These are phyloP conservation scores for Polia nebulosa DNA, from an alignment of 2,888 invertebrate genomes.

Conservation along the genomic window DNA sequence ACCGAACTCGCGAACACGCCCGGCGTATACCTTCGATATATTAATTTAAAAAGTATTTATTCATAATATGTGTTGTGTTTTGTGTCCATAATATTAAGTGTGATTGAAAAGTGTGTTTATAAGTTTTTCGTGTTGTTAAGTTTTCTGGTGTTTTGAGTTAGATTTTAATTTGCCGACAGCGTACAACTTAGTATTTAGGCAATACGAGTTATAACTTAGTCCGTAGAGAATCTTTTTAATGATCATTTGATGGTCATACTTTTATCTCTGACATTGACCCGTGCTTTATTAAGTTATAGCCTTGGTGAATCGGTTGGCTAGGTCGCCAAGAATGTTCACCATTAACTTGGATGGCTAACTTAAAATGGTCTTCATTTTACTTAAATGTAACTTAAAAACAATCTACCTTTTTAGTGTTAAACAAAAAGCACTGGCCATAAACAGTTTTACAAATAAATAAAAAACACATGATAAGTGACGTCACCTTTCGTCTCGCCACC, in stretches of 20 bases:
- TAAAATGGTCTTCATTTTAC: background rate
- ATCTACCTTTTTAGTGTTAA: too few relatives aligned
- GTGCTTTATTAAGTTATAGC: slow-evolving; percentile 41
- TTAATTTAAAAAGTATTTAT: slow-evolving; percentile 37
- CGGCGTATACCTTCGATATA: slow-evolving; percentile 55
- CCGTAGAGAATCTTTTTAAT: slow-evolving; percentile 18
- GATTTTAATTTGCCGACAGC: background rate
- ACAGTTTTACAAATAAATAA: background rate
- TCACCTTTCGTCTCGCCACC: slow-evolving; percentile 42
- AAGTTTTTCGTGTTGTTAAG: slow-evolving; percentile 39
- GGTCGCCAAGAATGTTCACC: slow-evolving; percentile 30
- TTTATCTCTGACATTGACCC: slow-evolving; percentile 49
- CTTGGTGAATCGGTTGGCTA: slow-evolving; percentile 42
- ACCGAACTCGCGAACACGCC: slow-evolving; percentile 75
- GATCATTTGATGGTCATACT: slow-evolving; percentile 29
- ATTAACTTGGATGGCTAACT: slow-evolving; percentile 20
- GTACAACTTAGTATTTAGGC: slow-evolving; percentile 5
- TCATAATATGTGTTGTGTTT: slow-evolving; percentile 38
- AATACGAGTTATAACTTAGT: slow-evolving; percentile 20
- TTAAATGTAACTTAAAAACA: background rate
- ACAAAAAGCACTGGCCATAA: too few relatives aligned
- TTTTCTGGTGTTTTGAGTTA: slow-evolving; percentile 44
- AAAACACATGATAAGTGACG: slow-evolving; percentile 12
- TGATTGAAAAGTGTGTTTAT: slow-evolving; percentile 27
- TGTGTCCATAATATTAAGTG: slow-evolving; percentile 18